Evolutionary conservation across 2,113 vertebrate species (phyloP).

Genomic region (Oriolus oriolus): DNA sequence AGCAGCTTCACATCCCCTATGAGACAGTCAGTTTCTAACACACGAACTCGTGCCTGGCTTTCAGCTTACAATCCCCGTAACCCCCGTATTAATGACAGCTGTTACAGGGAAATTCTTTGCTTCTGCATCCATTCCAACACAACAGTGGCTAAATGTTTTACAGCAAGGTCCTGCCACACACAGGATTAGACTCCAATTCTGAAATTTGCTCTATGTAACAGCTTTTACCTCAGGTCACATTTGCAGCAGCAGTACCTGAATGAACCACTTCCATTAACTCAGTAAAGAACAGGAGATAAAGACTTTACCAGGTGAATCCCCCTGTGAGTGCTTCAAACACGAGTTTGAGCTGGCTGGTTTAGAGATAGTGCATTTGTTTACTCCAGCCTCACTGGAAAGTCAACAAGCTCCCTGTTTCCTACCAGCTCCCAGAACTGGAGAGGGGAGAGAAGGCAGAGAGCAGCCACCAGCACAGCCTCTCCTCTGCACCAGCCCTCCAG

Average conservation of each 20-base stretch:
- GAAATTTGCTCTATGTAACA: neutral
- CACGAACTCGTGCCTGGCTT: neutral
- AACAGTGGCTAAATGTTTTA: accelerated
- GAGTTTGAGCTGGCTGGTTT: neutral
- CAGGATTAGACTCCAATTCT: neutral
- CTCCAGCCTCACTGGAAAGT: neutral
- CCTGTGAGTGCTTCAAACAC: neutral
- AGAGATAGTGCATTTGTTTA: neutral
- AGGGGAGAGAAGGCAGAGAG: neutral
- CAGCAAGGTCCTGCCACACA: neutral
- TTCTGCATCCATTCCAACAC: neutral
- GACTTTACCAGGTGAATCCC: neutral
- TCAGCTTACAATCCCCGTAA: accelerated
- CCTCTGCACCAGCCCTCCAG: neutral
- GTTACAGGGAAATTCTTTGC: neutral
- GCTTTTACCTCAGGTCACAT: neutral
- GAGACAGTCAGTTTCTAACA: neutral
- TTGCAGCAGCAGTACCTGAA: neutral
- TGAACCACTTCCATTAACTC: neutral
- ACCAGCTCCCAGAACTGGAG: accelerated
- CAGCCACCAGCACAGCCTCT: neutral
- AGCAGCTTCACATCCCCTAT: neutral
- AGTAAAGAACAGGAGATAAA: neutral
- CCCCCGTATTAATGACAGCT: accelerated
- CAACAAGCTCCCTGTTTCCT: neutral